Percentiles rank a stretch among this genome's conserved stretches.
These are phyloP conservation scores for Stegana nigrithorax DNA, from an alignment of 2,888 invertebrate genomes.

Conservation along the genomic window DNA sequence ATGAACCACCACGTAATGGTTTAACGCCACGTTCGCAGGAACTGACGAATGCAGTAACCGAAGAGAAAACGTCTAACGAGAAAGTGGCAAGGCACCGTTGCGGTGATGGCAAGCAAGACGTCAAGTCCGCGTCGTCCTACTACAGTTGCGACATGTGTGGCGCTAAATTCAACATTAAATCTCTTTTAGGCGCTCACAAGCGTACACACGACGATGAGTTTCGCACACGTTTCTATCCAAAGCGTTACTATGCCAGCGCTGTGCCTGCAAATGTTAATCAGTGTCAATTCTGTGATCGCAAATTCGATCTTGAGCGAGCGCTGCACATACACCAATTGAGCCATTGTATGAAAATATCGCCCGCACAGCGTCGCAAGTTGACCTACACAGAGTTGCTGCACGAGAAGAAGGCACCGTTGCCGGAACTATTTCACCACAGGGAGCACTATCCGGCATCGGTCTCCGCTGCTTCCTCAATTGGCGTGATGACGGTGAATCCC, in stretches of 20 bases:
- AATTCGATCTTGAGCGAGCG: conserved; percentile 45
- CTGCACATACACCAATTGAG: conserved; percentile 48
- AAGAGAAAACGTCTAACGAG: conserved; percentile 23
- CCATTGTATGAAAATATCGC: conserved; percentile 47
- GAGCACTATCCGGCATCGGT: too few relatives aligned
- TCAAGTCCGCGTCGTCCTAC: background rate
- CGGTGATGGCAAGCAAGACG: background rate
- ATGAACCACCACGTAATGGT: conserved; percentile 46
- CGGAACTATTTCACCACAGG: too few relatives aligned
- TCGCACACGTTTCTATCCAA: conserved; percentile 32
- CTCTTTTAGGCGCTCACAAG: conserved; percentile 44
- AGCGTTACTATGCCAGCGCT: conserved; percentile 11
- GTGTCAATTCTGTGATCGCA: conserved; percentile 47
- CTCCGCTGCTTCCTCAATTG: too few relatives aligned
- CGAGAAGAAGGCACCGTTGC: conserved; percentile 50
- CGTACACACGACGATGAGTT: conserved; percentile 46
- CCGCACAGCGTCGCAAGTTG: conserved; percentile 46
- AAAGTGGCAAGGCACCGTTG: conserved; percentile 4
- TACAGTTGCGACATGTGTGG: conserved; percentile 43
- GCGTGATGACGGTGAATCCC: too few relatives aligned
- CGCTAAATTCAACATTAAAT: conserved; percentile 43
- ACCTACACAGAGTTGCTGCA: conserved; percentile 46
- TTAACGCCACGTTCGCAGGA: conserved; percentile 36
- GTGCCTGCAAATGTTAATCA: conserved; percentile 20
- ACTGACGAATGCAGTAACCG: background rate